Base-by-base conservation (phyloP, 1,140 invertebrate genomes). In the Apolygus lucorum region DNA sequence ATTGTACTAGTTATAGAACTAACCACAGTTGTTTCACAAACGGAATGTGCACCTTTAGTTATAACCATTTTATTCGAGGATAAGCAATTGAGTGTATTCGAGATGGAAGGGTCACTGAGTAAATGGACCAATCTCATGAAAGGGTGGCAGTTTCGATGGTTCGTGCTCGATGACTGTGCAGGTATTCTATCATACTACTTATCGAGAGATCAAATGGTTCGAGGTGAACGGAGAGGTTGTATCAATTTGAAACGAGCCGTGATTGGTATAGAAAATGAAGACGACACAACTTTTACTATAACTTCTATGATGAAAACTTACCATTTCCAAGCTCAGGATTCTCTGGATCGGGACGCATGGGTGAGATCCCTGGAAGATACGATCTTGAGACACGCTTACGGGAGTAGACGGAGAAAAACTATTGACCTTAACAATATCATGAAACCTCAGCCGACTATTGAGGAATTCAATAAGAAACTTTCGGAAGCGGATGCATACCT, bases 81-180 rank as follows among this genome's bases (percentile, higher is more conserved):
- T n/a, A n/a, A n/a, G n/a, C n/a, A n/a, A n/a, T n/a, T n/a, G n/a
- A n/a, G n/a, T n/a, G n/a, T n/a, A n/a, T n/a, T n/a, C n/a, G n/a
- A 42, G 17, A 89, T 98, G 89, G 96, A 99, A 84, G 97, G 97
- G 73, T 93, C 94, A n/a, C 81, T 99, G 63, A 97, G 93, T 82
- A 99, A 99, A 86, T 99, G 96, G 97, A 99, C 96, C 69, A 99
- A 99, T 86, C 93, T 99, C 74, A 95, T 99, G 87, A 97, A 98
- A 82, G 96, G 96, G 70, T 99, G 96, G 96, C 96, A 99, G 81
- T 98, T 96, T 82, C 87, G 96, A 69, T 99, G 96, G 93, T 99
- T 99, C 82, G 95, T 99, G 71, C 82, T 99, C 73, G 96, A 99
- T 82, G 93, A 96, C 78, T 92, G 91, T 81, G 90, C 93, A 70